These are phyloP conservation scores for Heliconius melpomene DNA, from an alignment of 1,140 invertebrate genomes.

Conservation along the genomic window DNA sequence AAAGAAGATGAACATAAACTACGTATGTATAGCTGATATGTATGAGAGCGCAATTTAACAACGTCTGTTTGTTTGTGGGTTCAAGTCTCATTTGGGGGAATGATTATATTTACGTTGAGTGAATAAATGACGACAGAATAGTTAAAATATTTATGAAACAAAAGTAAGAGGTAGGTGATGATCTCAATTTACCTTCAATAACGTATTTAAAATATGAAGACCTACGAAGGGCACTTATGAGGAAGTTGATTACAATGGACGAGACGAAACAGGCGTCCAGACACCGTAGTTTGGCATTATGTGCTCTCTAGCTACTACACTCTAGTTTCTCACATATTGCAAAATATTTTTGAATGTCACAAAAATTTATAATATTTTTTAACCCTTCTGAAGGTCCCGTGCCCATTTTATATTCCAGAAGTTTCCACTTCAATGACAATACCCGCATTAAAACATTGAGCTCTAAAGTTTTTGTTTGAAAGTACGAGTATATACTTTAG, in stretches of 20 bases:
- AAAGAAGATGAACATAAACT: not conserved
- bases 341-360: not conserved
- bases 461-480: not conserved
- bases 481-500: not conserved
- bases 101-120: not conserved
- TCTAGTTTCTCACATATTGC: not conserved
- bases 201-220: not conserved
- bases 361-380: not conserved
- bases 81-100: not conserved
- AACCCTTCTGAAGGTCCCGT: not conserved
- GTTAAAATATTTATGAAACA: too few relatives aligned
- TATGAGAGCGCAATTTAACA: not conserved
- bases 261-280: too few relatives aligned
- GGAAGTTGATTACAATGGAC: too few relatives aligned
- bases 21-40: not conserved
- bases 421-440: constrained; percentile 8
- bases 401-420: not conserved
- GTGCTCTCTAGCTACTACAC: too few relatives aligned
- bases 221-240: too few relatives aligned
- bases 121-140: too few relatives aligned
- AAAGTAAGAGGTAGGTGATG: not conserved
- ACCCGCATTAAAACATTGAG: not conserved
- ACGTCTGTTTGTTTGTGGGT: not conserved
- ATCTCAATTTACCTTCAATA: not conserved
- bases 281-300: too few relatives aligned